Percentiles rank a stretch among this genome's conserved stretches.
These are phyloP conservation scores for Chaenogobius annularis DNA, from an alignment of 2,113 vertebrate genomes.

Conservation along the genomic window DNA sequence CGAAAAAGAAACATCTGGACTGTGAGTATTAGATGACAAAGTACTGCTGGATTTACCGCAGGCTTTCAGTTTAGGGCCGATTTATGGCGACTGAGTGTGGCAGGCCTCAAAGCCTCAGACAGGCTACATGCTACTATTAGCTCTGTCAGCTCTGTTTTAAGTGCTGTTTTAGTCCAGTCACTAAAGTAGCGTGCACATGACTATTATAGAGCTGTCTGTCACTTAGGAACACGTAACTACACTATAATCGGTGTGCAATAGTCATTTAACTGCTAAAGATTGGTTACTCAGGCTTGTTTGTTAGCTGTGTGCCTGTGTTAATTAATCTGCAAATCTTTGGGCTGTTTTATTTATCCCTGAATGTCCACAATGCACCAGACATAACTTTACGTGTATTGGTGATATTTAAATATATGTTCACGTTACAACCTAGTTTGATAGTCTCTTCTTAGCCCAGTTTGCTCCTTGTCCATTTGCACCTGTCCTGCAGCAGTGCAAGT, in stretches of 20 bases:
- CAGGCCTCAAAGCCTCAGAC: conserved; percentile 64
- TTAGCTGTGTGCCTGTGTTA: neutral
- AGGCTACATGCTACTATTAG: conserved; percentile 49
- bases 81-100: conserved; percentile 47
- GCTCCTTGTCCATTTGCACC: conserved; percentile 35
- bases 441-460: neutral
- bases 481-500: conserved; percentile 49
- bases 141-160: neutral
- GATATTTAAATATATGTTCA: neutral
- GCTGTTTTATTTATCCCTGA: neutral
- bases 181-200: too few species aligned
- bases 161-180: neutral
- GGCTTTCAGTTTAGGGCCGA: conserved; percentile 6
- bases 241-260: neutral
- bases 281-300: neutral
- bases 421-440: neutral
- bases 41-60: conserved; percentile 4
- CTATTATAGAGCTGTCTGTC: too few species aligned
- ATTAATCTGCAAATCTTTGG: conserved; percentile 6
- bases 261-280: neutral
- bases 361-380: neutral
- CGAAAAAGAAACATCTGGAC: conserved; percentile 97
- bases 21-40: conserved; percentile 78
- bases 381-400: neutral
- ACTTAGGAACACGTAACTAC: neutral